These are phyloP conservation scores for Doris montereyensis DNA, from an alignment of 2,888 invertebrate species.

Conservation along the genomic window DNA sequence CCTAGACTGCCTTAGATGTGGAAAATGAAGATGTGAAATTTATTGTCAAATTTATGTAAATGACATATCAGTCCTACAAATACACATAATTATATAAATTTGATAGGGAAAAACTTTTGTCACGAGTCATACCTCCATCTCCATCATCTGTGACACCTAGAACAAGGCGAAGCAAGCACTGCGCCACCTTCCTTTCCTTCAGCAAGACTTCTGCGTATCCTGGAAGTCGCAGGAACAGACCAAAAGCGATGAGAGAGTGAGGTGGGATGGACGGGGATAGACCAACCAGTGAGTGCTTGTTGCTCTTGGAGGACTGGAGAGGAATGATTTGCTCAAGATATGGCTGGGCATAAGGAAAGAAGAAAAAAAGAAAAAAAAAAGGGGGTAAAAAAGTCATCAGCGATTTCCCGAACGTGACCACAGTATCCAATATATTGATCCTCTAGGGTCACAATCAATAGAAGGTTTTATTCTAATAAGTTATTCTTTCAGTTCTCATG, in stretches of 20 bases:
- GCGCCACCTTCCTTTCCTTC: conserved; percentile 85
- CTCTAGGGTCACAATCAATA: too few relatives aligned
- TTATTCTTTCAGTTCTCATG: too few relatives aligned
- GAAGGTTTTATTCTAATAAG: too few relatives aligned
- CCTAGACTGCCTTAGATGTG: too few relatives aligned
- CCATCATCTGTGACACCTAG: conserved; percentile 93
- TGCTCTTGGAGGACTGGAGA: conserved; percentile 51
- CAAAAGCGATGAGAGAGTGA: conserved; percentile 92
- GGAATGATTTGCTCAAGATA: conserved; percentile 58
- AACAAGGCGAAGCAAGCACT: conserved; percentile 87
- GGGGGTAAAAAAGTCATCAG: background rate
- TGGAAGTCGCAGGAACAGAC: conserved; percentile 88
- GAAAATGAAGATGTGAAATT: too few relatives aligned
- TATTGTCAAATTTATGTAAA: too few relatives aligned
- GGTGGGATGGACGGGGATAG: conserved; percentile 78
- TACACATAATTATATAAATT: too few relatives aligned
- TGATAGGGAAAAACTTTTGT: too few relatives aligned
- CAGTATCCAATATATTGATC: background rate
- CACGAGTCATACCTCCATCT: conserved; percentile 90
- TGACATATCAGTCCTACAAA: too few relatives aligned
- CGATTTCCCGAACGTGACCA: background rate
- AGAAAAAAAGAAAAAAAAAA: background rate
- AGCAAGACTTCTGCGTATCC: conserved; percentile 92
- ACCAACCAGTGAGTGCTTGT: conserved; percentile 57
- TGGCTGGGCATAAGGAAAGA: conserved; percentile 34